Evolutionary conservation across 2,888 invertebrate genomes (phyloP).

Genomic region (Frankliniella fusca): DNA sequence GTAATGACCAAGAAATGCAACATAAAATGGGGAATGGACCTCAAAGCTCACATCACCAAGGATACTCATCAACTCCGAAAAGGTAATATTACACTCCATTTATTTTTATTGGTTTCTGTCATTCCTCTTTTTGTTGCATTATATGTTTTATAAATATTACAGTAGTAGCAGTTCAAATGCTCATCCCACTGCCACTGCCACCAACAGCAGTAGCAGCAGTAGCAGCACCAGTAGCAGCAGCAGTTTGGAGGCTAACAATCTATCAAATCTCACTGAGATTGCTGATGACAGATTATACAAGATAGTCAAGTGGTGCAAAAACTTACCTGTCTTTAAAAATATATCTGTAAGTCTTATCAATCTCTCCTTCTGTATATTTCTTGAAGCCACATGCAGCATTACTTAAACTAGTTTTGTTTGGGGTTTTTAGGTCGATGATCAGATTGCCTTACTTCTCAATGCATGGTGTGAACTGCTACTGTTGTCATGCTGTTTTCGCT

Average conservation of each 20-base stretch:
- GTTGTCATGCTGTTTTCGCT: slow-evolving; percentile 91
- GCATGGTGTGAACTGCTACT: slow-evolving; percentile 93
- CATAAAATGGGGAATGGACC: background rate
- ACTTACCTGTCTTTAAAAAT: slow-evolving; percentile 91
- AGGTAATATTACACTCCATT: background rate
- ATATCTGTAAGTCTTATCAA: slow-evolving; percentile 68
- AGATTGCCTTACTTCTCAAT: slow-evolving; percentile 92
- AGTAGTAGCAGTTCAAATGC: slow-evolving; percentile 1
- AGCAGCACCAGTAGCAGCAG: slow-evolving; percentile 38
- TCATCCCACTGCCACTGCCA: slow-evolving; percentile 28
- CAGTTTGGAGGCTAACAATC: slow-evolving; percentile 46
- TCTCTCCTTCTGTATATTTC: background rate
- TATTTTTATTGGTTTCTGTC: background rate
- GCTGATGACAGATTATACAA: slow-evolving; percentile 94
- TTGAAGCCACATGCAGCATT: background rate
- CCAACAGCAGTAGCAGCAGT: slow-evolving; percentile 31
- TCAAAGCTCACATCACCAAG: background rate
- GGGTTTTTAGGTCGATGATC: slow-evolving; percentile 87
- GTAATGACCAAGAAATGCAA: slow-evolving; percentile 58
- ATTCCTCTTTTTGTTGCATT: background rate
- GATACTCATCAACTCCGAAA: background rate
- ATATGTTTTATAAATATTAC: background rate
- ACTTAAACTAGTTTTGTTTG: slow-evolving; percentile 32
- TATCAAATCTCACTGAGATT: slow-evolving; percentile 86
- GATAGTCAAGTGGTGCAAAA: slow-evolving; percentile 98